A percentile compares a stretch with the other conserved stretches of the same genome.
These are phyloP conservation scores for Drosophila orena DNA, from an alignment of 1,140 invertebrate genomes.

Conservation along the genomic window DNA sequence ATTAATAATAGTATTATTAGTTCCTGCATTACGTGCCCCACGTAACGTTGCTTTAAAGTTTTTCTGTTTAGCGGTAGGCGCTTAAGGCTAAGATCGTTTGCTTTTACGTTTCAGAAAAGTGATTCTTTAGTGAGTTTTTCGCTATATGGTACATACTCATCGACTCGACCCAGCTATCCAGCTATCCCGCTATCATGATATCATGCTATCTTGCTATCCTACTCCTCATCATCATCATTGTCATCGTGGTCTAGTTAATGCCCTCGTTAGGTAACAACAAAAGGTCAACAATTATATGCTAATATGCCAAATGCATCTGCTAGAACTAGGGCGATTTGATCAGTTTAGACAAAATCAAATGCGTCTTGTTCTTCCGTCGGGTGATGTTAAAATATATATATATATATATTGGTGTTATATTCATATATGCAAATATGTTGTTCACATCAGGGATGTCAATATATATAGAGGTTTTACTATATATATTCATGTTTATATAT, in stretches of 20 bases:
- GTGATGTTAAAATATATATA: conserved; percentile 29
- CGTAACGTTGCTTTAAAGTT: conserved; percentile 18
- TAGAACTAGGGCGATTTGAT: conserved; percentile 24
- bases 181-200: too few relatives aligned
- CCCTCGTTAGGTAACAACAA: conserved; percentile 41
- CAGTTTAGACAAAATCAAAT: conserved; percentile 16
- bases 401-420: conserved; percentile 10
- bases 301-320: conserved; percentile 35
- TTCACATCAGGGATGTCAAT: conserved; percentile 20
- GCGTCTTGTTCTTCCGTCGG: background rate
- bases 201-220: background rate
- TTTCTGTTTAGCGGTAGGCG: conserved; percentile 40
- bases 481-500: background rate
- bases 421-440: conserved; percentile 12
- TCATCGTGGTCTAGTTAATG: conserved; percentile 3
- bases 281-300: conserved; percentile 54
- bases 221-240: background rate
- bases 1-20: conserved; percentile 16
- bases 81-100: conserved; percentile 69
- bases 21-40: conserved; percentile 14
- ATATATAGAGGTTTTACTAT: conserved; percentile 33
- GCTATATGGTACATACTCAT: conserved; percentile 59
- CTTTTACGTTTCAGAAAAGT: conserved; percentile 41
- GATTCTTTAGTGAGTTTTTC: conserved; percentile 30
- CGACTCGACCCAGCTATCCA: background rate